Evolutionary conservation across 2,113 vertebrate genomes (phyloP).

Genomic region (Barbus barbus): DNA sequence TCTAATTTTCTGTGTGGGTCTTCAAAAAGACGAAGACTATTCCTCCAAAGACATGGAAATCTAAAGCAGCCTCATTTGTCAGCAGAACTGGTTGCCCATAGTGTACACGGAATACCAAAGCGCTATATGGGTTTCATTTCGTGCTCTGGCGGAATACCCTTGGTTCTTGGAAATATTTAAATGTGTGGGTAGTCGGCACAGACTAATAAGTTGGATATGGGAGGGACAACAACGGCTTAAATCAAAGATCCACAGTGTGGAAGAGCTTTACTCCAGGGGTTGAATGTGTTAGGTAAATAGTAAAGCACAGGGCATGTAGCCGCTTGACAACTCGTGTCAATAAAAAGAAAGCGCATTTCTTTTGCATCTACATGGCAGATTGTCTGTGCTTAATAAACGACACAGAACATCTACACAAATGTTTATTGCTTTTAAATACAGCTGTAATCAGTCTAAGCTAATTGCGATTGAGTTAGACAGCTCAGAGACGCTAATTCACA

Average conservation of each 20-base stretch:
- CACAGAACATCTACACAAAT: background rate
- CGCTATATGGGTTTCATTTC: constrained; percentile 10
- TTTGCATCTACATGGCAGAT: background rate
- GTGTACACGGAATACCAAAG: constrained; percentile 21
- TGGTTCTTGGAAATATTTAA: constrained; percentile 4
- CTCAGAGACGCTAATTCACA: constrained; percentile 41
- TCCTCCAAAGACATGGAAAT: constrained; percentile 43
- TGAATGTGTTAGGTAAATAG: constrained; percentile 59
- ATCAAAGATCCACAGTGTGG: constrained; percentile 23
- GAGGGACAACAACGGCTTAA: constrained; percentile 17
- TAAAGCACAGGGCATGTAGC: background rate
- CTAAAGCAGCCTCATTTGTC: constrained; percentile 43
- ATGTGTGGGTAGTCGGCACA: constrained; percentile 16
- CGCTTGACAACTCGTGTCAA: background rate
- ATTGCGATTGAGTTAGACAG: constrained; percentile 49
- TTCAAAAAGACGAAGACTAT: constrained; percentile 40
- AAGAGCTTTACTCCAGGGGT: constrained; percentile 35
- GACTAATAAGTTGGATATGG: constrained; percentile 27
- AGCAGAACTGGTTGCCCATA: constrained; percentile 33
- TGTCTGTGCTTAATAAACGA: constrained; percentile 3
- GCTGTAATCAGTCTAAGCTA: constrained; percentile 52
- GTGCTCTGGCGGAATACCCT: constrained; percentile 18
- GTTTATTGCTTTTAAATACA: constrained; percentile 50
- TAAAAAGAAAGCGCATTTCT: background rate
- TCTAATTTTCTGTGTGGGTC: constrained; percentile 35